Base-by-base conservation (phyloP, 2,113 vertebrate genomes). In the Tretioscincus oriximinensis region DNA sequence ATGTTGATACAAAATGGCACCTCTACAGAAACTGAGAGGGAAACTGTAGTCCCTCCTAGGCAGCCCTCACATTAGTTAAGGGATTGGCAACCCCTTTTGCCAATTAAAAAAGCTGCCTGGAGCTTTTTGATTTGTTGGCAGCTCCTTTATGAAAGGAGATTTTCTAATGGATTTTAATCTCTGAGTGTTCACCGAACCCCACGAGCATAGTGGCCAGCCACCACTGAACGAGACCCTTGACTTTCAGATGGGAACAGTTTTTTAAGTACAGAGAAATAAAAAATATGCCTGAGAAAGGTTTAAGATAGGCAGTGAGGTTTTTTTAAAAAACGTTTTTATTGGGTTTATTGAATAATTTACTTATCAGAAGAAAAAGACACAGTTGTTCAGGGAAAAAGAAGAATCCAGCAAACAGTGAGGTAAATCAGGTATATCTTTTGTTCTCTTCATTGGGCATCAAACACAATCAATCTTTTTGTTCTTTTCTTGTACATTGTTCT, bases 401-500 rank as follows among this genome's bases (percentile, higher is more conserved):
- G 68, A 63, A 81, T 45, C 9, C 85, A 35, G 77, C 78, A 70
- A 51, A 79, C 60, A 73, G 63, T 24, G 78, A 49, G 20, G 84
- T 67, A 73, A 89, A 80, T 10, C 85, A 84, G 74, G 41, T 68
- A 0, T 2, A 79, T 92, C 82, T 84, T 89, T 76, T 84, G 76
- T 66, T 88, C 47, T 64, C 58, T 85, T 96, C 86, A 96, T n/a
- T 95, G 93, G 78, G 96, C 95, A 92, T 96, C 96, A 92, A 96
- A 96, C 82, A 96, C 96, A 69, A 96, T 95, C 93, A 96, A 94
- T 97, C 98, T 96, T 91, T 99, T 99, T 84, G 98, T 99, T 88
- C 98, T 97, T 93, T 99, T 99, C 95, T 99, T 99, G 94, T 99
- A 99, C 98, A 99, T 99, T 92, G 99, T 99, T 91, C 98, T 97